These are phyloP conservation scores for Chrosomus eos DNA, from an alignment of 2,797 vertebrate species.

Conservation along the genomic window DNA sequence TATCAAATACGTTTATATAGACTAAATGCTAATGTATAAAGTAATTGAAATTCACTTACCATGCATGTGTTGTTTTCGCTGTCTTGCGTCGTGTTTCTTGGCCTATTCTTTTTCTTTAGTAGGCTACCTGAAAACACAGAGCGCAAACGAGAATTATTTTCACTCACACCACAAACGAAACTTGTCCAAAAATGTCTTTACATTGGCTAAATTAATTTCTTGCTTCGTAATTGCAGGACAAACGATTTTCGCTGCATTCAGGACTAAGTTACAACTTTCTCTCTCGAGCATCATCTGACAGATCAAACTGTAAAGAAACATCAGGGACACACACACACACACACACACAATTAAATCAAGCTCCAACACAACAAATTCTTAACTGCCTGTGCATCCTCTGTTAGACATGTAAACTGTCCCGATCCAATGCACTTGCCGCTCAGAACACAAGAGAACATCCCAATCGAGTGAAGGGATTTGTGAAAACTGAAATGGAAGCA, in stretches of 20 bases:
- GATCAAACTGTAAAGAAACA: not conserved
- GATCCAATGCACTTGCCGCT: no score
- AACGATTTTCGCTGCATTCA: no score
- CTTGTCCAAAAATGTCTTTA: not conserved
- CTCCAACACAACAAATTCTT: no score
- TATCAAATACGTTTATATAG: not conserved
- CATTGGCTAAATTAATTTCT: not conserved
- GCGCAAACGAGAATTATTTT: not conserved
- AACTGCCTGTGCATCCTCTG: no score
- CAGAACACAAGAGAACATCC: no score
- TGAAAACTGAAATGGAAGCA: no score
- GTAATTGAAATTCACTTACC: not conserved
- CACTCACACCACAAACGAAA: not conserved
- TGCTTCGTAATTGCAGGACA: not conserved
- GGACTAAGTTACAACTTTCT: no score
- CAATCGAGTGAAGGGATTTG: no score
- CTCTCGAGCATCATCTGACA: not conserved
- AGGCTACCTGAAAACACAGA: not conserved
- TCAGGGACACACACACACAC: no score
- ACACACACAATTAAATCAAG: no score
- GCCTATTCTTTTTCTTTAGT: not conserved
- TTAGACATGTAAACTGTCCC: no score
- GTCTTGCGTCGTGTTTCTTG: not conserved
- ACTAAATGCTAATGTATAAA: not conserved
- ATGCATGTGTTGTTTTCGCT: not conserved